phyloP scores from a whole-genome alignment of 2,797 vertebrate species.

The Heterohyrax brucei region DNA sequence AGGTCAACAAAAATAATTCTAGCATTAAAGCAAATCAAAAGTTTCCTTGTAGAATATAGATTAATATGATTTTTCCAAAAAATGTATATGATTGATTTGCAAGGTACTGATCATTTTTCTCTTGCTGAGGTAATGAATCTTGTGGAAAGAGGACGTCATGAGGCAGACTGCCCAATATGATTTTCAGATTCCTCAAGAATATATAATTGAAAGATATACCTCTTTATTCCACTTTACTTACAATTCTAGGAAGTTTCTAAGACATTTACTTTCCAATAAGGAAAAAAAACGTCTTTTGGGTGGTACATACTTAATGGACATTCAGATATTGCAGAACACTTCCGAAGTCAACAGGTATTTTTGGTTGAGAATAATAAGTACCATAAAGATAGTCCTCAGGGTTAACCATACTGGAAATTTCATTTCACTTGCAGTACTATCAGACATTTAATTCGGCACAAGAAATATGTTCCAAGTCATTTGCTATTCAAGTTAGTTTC shows the following conservation, averaged over 20 bases:
- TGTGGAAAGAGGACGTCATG: background rate
- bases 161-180: background rate
- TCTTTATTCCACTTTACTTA: background rate
- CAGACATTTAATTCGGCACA: conserved; percentile 8
- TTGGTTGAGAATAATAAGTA: conserved; percentile 34
- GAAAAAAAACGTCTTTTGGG: conserved; percentile 7
- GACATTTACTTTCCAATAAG: conserved; percentile 25
- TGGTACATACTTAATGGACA: background rate
- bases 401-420: background rate
- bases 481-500: conserved; percentile 73
- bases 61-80: background rate
- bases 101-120: background rate
- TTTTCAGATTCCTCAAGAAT: background rate
- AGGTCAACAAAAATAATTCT: background rate
- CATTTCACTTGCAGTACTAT: conserved; percentile 55
- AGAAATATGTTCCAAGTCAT: conserved; percentile 48
- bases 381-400: background rate
- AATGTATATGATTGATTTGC: background rate
- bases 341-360: conserved; percentile 18
- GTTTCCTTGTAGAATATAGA: background rate
- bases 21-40: conserved; percentile 20
- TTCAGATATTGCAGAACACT: background rate
- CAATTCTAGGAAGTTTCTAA: conserved; percentile 52
- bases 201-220: conserved; percentile 26
- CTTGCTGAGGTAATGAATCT: background rate